Conservation (phyloP, 2,888 invertebrate genomes). For the Cyclophora albipunctata region DNA sequence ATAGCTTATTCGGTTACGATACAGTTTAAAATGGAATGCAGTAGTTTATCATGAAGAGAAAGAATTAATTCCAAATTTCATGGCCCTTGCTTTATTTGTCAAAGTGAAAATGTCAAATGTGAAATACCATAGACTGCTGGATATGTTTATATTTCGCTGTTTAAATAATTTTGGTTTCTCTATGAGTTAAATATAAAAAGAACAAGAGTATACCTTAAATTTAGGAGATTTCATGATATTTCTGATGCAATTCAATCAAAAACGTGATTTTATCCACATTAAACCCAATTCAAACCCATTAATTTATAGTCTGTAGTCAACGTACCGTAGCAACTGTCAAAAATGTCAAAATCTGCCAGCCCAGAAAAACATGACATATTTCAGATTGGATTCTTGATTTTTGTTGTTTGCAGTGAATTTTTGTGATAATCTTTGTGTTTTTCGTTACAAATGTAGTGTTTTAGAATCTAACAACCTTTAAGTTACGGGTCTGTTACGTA, state of each 20-base stretch:
- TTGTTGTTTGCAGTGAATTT: slow-evolving; percentile 54
- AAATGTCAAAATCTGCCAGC: slow-evolving; percentile 27
- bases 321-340: background rate
- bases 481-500: slow-evolving; percentile 27
- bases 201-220: too few species aligned
- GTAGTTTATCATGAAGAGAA: too few species aligned
- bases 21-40: background rate
- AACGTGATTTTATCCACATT: too few species aligned
- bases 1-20: slow-evolving; percentile 2
- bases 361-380: slow-evolving; percentile 47
- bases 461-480: slow-evolving; percentile 31
- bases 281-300: too few species aligned
- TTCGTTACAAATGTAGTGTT: slow-evolving; percentile 58
- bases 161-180: background rate
- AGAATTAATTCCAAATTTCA: too few species aligned
- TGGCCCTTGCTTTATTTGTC: too few species aligned
- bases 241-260: too few species aligned
- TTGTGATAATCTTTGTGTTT: slow-evolving; percentile 41
- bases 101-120: slow-evolving; percentile 1
- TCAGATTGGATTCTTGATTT: slow-evolving; percentile 47
- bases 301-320: too few species aligned
- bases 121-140: slow-evolving; percentile 16
- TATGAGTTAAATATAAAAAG: too few species aligned
- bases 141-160: background rate
- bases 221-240: too few species aligned